Base-by-base conservation (phyloP, 2,797 vertebrate species). In the Catharus ustulatus region DNA sequence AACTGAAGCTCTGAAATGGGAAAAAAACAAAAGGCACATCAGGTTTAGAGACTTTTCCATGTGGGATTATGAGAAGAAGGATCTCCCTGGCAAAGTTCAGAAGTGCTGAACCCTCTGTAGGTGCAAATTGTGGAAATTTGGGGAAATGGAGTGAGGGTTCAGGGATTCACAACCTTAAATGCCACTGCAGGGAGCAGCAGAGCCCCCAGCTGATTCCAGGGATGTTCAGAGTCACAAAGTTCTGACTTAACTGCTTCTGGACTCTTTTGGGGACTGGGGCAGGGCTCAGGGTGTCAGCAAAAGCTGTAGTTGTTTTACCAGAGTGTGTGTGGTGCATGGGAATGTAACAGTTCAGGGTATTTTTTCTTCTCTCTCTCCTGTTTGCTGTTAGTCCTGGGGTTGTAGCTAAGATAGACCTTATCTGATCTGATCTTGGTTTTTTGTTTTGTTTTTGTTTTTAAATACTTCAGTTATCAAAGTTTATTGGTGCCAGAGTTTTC, bases 1-100 rank as follows among this genome's bases (percentile, higher is more conserved):
- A 61, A 97, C 58, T 96, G 94, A 21, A 97, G 83, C 22, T 68
- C 97, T 97, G 90, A 26, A 84, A 54, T 68, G 67, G 75, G 16
- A 66, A 87, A 61, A 17, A 77, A 27, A 40, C 23, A 85, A 32
- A 36, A 30, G 6, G 12, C 11, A 71, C 1, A 3, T 81, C 26
- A 85, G 13, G 9, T 55, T 80, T 81, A 59, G 45, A 15, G 62
- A 36, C 17, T 54, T 15, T 9, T 51, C 46, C 26, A 13, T 0
- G 0, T 26, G 38, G 38, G 68, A 20, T 30, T n/a, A 2, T 16
- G 55, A 49, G 59, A 32, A 18, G 69, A 24, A 68, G 13, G 40
- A 40, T 40, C 40, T 40, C 40, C 29, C 48, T 42, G 34, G 21
- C 6, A 15, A 32, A 38, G 30, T 8, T 54, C 45, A 38, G 17